Evolutionary conservation across 1,140 invertebrate species (phyloP), one percentile per base, ranked within the genome.

Genomic region (Oreohelix idahoensis): DNA sequence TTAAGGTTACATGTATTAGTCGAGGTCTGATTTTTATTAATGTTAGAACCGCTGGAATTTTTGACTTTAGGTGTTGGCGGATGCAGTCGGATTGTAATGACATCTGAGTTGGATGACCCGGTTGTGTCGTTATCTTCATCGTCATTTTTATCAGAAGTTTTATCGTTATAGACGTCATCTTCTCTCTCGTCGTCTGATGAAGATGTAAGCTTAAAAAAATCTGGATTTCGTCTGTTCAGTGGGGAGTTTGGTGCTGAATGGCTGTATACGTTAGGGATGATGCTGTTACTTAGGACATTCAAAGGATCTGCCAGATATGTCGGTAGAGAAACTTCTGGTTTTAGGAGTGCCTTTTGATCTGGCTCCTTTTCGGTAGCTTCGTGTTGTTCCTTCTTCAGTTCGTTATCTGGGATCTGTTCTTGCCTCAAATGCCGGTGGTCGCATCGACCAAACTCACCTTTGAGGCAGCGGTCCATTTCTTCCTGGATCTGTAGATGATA

Each of bases 391-490:
- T 42, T 58, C 17, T 26, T 11, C 53, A 8, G 10, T 51, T 49
- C 0, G 75, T 15, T 23, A 15, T 66, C 84, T 51, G 35, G 35
- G 32, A 63, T 76, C 58, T 73, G 8, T 73, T 79, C 77, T 36
- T 29, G 42, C 23, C 74, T 77, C 10, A 45, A 15, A 42, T 82
- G 66, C 26, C 81, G 0, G 39, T 75, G 0, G 70, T 80, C 39
- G 83, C 81, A 23, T 45, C 58, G 38, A 11, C 87, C 84, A 39
- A 74, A 82, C 35, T 85, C 87, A 20, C 87, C 88, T 70, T 75
- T 73, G 23, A 90, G 75, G 74, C 87, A 89, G 51, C 84, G 85
- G 49, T 90, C 89, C 90, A 91, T 91, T 85, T 91, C 91, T 73
- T 87, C 84, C 84, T 90, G 90, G 49, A 91, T 90, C 84, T 90